Conservation (phyloP, 2,113 vertebrate genomes). For the Colaptes auratus region DNA sequence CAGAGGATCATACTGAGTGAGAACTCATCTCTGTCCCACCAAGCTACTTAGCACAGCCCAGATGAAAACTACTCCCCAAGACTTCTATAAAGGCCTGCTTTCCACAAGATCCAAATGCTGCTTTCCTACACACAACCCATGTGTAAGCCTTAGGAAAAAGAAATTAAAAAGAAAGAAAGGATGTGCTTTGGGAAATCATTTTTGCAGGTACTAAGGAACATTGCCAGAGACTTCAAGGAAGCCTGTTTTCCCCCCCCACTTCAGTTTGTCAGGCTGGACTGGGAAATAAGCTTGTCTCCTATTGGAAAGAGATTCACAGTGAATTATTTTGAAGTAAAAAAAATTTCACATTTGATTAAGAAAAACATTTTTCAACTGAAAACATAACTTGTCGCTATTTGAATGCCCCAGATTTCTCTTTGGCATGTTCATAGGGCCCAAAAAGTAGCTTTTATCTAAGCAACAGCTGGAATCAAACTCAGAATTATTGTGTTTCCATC, state of each 20-base stretch:
- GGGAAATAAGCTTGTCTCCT: background rate
- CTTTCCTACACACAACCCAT: background rate
- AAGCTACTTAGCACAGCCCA: background rate
- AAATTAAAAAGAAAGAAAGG: too few relatives aligned
- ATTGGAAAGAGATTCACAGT: background rate
- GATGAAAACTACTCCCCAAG: background rate
- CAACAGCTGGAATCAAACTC: conserved; percentile 39
- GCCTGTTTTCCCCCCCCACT: background rate
- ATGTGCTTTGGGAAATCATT: background rate
- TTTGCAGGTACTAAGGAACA: background rate
- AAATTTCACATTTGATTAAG: background rate
- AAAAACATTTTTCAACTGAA: background rate
- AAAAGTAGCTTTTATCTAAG: conserved; percentile 42
- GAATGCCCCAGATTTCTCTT: background rate
- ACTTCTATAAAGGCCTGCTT: background rate
- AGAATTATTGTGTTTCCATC: conserved; percentile 18
- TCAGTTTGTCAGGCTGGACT: background rate
- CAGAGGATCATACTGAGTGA: background rate
- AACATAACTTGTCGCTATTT: background rate
- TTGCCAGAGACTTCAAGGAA: background rate
- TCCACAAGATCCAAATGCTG: background rate
- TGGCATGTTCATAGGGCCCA: background rate
- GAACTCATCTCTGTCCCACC: background rate
- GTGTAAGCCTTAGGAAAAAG: background rate
- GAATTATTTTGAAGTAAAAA: background rate